Conservation (phyloP, 2,797 vertebrate species). For the Protosalanx chinensis region DNA sequence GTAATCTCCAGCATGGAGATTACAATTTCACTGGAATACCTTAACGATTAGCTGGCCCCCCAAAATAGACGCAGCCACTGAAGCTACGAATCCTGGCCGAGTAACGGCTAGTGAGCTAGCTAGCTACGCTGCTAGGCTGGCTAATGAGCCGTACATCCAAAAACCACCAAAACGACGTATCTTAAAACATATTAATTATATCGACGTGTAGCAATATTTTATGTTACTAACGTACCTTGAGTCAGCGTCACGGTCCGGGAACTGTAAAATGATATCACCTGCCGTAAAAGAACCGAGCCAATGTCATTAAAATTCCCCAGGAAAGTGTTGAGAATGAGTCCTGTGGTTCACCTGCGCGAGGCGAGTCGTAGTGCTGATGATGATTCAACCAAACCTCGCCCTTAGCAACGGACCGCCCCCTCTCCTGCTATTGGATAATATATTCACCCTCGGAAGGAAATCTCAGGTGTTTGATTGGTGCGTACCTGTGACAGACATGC, state of each 20-base stretch:
- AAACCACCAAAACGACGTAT: background rate
- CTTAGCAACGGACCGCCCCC: slow-evolving; percentile 76
- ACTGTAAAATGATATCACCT: slow-evolving; percentile 45
- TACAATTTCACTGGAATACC: too few species aligned
- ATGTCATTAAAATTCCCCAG: slow-evolving; percentile 70
- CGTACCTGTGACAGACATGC: slow-evolving; percentile 12
- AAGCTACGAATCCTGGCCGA: background rate
- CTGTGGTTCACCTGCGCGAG: slow-evolving; percentile 55
- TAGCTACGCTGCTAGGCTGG: background rate
- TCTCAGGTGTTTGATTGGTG: slow-evolving; percentile 48
- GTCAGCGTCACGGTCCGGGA: slow-evolving; percentile 56
- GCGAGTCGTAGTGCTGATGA: slow-evolving; percentile 34
- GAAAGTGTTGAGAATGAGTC: slow-evolving; percentile 56
- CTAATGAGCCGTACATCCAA: background rate
- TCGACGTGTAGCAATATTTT: slow-evolving; percentile 12
- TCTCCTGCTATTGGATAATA: slow-evolving; percentile 48
- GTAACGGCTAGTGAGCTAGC: slow-evolving; percentile 7
- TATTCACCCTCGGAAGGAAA: background rate
- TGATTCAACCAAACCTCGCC: slow-evolving; percentile 69
- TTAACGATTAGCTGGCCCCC: too few species aligned
- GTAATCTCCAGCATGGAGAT: too few species aligned
- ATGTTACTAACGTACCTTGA: slow-evolving; percentile 51
- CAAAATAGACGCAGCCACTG: background rate
- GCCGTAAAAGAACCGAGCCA: slow-evolving; percentile 35
- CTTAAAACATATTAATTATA: slow-evolving; percentile 37